Evolutionary conservation across 2,113 vertebrate genomes (phyloP), one percentile per base, ranked within the genome.

Genomic region (Lepus europaeus): DNA sequence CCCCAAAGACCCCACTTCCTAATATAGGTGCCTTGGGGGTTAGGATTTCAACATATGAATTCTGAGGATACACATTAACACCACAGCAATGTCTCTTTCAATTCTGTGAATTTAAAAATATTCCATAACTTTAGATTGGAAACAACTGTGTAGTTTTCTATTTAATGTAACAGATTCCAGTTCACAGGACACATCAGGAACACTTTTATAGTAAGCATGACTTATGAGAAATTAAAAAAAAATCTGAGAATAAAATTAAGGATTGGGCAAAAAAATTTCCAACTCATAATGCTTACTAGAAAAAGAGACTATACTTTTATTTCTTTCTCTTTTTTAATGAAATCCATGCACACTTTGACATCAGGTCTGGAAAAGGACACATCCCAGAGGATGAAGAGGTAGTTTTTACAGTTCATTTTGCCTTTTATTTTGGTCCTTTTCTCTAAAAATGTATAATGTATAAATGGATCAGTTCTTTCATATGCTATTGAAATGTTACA

Each of bases 361-460:
- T 39, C 23, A 53, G n/a, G 39, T 66, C 51, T 94, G 69, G 33
- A 93, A 90, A 94, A 91, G 81, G 63, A 92, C n/a, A 70, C 89
- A 88, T 31, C 45, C 25, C 64, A 95, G 85, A 94, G 78, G 79
- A 3, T 82, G 25, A 59, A 96, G 96, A 97, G 97, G 96, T 97
- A 97, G 96, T 90, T 96, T n/a, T 96, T n/a, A 81, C 14, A 94
- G 27, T 73, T 94, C 13, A 85, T 81, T 83, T 95, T 74, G 49
- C 82, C n/a, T 85, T 92, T 96, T 87, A 96, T 95, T 95, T 96
- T 97, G 72, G 85, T 78, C 88, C 68, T 51, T 95, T 96, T 77
- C 53, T 88, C 64, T 87, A 93, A 95, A 95, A 96, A 85, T 66
- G 90, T 90, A 33, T 72, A 82, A 59, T 82, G 88, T 91, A 27